Evolutionary conservation across 1,140 invertebrate genomes (phyloP).

Genomic region (Lepidurus couesii): DNA sequence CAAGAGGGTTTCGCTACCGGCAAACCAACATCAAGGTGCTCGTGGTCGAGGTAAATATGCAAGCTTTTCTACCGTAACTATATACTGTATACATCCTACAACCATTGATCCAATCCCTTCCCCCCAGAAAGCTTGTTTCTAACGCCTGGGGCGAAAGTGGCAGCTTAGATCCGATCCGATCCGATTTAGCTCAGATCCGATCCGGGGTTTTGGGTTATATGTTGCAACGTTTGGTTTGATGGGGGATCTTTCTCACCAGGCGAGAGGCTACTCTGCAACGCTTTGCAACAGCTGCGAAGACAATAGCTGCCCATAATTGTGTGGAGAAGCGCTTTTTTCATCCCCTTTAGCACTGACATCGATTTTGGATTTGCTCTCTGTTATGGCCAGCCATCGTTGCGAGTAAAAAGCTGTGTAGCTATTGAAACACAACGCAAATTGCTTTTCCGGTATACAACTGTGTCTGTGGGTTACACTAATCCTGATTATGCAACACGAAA

Average conservation of each 20-base stretch:
- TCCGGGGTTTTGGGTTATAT: neutral
- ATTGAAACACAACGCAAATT: neutral
- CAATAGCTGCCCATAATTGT: neutral
- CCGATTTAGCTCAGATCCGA: neutral
- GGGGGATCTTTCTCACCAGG: neutral
- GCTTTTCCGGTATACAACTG: neutral
- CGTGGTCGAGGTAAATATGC: too few relatives aligned
- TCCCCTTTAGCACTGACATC: neutral
- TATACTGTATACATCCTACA: too few relatives aligned
- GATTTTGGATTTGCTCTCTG: neutral
- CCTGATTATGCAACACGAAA: too few relatives aligned
- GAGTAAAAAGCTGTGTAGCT: slow-evolving; percentile 1
- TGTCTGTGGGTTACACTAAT: neutral
- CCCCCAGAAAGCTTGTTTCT: neutral
- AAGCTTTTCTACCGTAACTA: too few relatives aligned
- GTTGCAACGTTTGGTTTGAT: neutral
- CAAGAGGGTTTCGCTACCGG: too few relatives aligned
- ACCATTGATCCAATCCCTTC: neutral
- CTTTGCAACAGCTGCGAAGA: slow-evolving; percentile 17
- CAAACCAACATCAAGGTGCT: too few relatives aligned
- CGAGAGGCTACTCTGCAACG: slow-evolving; percentile 1
- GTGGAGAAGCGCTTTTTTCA: neutral
- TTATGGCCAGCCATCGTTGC: neutral
- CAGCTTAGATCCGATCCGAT: neutral
- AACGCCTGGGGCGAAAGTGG: slow-evolving; percentile 11